These are phyloP conservation scores for Lasioglossum oenotherae DNA, from an alignment of 2,888 invertebrate genomes.

Conservation along the genomic window DNA sequence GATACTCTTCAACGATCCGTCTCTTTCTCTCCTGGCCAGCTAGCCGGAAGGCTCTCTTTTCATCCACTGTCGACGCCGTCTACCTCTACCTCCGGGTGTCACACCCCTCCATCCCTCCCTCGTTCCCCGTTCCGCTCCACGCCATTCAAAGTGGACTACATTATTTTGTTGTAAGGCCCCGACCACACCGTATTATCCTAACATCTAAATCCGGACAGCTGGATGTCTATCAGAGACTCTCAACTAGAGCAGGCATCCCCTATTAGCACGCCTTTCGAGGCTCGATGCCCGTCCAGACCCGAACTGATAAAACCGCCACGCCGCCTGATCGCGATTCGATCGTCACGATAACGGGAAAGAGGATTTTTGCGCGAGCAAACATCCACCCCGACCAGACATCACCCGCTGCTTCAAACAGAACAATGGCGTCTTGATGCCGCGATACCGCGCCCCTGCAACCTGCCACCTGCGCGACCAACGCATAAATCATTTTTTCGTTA, in stretches of 20 bases:
- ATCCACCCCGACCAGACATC: background rate
- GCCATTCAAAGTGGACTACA: slow-evolving; percentile 83
- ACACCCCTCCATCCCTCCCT: slow-evolving; percentile 32
- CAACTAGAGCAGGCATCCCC: slow-evolving; percentile 63
- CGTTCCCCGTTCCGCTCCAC: slow-evolving; percentile 70
- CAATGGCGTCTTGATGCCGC: background rate
- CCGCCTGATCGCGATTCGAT: slow-evolving; percentile 4
- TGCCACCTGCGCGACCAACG: background rate
- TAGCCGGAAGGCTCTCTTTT: slow-evolving; percentile 11
- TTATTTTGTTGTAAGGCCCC: slow-evolving; percentile 83
- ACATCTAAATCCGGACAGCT: slow-evolving; percentile 85
- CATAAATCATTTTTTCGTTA: slow-evolving; percentile 2
- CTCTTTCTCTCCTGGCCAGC: slow-evolving; percentile 43
- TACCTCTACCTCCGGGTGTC: slow-evolving; percentile 29
- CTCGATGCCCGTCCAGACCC: background rate
- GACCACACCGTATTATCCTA: slow-evolving; percentile 83
- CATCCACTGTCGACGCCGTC: slow-evolving; percentile 43
- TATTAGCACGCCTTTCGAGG: slow-evolving; percentile 1
- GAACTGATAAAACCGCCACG: slow-evolving; percentile 1
- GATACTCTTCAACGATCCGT: slow-evolving; percentile 60
- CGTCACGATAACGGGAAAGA: slow-evolving; percentile 7
- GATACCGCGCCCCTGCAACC: slow-evolving; percentile 9
- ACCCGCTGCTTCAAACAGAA: background rate
- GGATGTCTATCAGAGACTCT: slow-evolving; percentile 77
- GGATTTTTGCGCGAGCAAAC: slow-evolving; percentile 19